These are phyloP conservation scores for Trichogramma evanescens DNA, from an alignment of 2,888 invertebrate species.

Conservation along the genomic window DNA sequence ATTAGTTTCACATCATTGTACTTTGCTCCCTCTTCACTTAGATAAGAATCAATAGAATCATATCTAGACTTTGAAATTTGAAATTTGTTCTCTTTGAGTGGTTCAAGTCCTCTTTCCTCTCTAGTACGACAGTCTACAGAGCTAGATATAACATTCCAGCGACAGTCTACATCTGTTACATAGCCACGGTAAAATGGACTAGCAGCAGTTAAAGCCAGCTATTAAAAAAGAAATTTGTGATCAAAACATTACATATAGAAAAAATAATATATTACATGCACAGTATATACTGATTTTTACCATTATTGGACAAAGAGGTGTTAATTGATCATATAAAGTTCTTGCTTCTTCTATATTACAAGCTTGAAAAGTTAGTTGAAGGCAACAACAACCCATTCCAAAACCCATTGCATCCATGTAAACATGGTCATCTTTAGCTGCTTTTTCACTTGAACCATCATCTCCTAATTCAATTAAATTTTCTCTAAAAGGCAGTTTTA, in stretches of 20 bases:
- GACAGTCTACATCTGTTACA: slow-evolving; percentile 91
- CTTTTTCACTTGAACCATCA: slow-evolving; percentile 57
- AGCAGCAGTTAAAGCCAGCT: slow-evolving; percentile 94
- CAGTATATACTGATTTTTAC: slow-evolving; percentile 48
- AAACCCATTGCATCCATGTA: slow-evolving; percentile 99
- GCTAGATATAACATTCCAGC: slow-evolving; percentile 94
- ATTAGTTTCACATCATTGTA: slow-evolving; percentile 92
- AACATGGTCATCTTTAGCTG: slow-evolving; percentile 81
- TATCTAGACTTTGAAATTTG: slow-evolving; percentile 90
- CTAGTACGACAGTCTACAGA: slow-evolving; percentile 92
- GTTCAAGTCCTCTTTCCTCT: slow-evolving; percentile 80
- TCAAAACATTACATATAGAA: background rate
- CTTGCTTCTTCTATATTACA: slow-evolving; percentile 94
- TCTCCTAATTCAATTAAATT: slow-evolving; percentile 55
- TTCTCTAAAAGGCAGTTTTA: slow-evolving; percentile 71
- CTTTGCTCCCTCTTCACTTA: slow-evolving; percentile 79
- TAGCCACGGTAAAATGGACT: slow-evolving; percentile 91
- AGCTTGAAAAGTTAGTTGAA: slow-evolving; percentile 94
- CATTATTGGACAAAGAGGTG: slow-evolving; percentile 95
- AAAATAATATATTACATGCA: background rate
- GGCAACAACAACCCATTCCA: slow-evolving; percentile 98
- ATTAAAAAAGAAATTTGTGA: slow-evolving; percentile 33
- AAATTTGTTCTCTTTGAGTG: slow-evolving; percentile 68
- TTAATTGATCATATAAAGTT: slow-evolving; percentile 92
- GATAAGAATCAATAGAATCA: slow-evolving; percentile 95